Evolutionary conservation across 2,113 vertebrate genomes (phyloP).

Genomic region (Muscicapa adusta): DNA sequence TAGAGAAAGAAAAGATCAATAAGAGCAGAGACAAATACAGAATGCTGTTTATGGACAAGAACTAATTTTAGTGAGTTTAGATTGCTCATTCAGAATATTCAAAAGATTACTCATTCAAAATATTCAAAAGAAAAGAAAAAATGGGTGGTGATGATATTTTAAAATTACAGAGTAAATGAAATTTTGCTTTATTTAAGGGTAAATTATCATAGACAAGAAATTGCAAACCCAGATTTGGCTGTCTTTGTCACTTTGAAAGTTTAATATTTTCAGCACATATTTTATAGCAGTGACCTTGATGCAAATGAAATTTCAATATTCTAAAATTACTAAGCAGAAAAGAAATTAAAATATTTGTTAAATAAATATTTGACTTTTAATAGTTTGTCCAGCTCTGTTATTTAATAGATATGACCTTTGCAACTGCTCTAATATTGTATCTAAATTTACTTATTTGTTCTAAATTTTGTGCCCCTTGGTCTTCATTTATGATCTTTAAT

Average conservation of each 20-base stretch:
- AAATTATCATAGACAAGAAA: neutral
- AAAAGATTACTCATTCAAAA: neutral
- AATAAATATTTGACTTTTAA: neutral
- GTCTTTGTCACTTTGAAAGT: neutral
- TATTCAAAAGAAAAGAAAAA: neutral
- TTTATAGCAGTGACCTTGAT: neutral
- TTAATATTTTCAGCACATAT: neutral
- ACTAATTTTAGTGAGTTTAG: neutral
- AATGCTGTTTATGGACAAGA: neutral
- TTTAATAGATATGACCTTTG: neutral
- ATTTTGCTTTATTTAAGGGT: neutral
- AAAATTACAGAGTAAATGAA: neutral
- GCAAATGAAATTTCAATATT: neutral
- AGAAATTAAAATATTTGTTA: neutral
- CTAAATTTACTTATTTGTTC: neutral
- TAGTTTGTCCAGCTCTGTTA: neutral
- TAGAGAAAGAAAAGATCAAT: neutral
- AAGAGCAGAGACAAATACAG: neutral
- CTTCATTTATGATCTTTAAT: neutral
- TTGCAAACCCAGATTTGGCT: neutral
- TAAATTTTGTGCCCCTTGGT: rapidly evolving
- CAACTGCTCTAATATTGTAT: neutral
- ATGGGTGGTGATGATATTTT: neutral
- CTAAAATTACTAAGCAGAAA: neutral
- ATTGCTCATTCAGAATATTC: neutral